Evolutionary conservation across 2,797 vertebrate species (phyloP).

Genomic region (Neosilurus hyrtlii): DNA sequence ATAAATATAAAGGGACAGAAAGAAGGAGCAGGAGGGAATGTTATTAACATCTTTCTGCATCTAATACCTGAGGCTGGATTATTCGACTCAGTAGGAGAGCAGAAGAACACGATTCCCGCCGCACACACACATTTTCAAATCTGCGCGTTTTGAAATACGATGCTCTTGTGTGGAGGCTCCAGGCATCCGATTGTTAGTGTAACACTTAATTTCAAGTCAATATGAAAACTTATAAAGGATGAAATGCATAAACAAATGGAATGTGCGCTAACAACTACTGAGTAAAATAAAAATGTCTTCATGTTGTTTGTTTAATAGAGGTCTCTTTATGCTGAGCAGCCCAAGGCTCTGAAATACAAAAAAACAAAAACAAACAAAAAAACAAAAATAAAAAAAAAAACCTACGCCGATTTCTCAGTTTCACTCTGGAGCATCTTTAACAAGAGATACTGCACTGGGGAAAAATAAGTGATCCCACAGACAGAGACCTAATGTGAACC

Average conservation of each 20-base stretch:
- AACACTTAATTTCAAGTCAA: constrained; percentile 2
- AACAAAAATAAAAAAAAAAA: too few relatives aligned
- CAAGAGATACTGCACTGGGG: background rate
- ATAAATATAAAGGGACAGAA: background rate
- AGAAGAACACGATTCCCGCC: background rate
- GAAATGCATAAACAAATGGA: background rate
- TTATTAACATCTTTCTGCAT: constrained; percentile 24
- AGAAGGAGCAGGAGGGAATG: constrained; percentile 7
- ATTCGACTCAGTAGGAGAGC: constrained; percentile 1
- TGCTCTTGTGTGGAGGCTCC: background rate
- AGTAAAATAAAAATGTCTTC: background rate
- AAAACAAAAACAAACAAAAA: too few relatives aligned
- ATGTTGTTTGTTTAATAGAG: background rate
- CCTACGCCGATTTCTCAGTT: background rate
- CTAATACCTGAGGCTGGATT: constrained; percentile 24
- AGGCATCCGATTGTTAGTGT: background rate
- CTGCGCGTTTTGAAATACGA: background rate
- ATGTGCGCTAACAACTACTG: background rate
- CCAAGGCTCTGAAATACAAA: background rate
- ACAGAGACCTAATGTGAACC: background rate
- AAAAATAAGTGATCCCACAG: background rate
- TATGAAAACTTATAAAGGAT: constrained; percentile 1
- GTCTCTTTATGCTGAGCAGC: background rate
- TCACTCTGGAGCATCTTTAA: background rate
- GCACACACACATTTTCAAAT: background rate